Evolutionary conservation across 2,888 invertebrate species (phyloP).

Genomic region (Seladonia tumulorum): DNA sequence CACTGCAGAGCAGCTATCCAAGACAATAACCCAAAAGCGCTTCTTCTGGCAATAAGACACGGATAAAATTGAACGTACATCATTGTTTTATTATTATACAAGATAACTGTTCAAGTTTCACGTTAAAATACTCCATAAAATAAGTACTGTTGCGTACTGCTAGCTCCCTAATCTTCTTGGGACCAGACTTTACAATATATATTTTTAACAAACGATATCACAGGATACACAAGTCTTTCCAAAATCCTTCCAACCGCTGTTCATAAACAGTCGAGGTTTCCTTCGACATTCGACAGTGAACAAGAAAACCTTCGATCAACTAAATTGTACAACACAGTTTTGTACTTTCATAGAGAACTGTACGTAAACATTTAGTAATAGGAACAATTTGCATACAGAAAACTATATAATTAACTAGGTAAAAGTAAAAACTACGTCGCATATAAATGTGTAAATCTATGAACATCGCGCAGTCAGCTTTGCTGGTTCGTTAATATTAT

Average conservation of each 20-base stretch:
- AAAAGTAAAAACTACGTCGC: not conserved
- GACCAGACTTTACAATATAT: not conserved
- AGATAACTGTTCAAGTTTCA: not conserved
- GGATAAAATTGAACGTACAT: conserved; percentile 64
- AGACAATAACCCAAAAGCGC: conserved; percentile 78
- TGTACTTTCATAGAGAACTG: not conserved
- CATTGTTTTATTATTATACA: conserved; percentile 27
- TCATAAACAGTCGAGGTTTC: not conserved
- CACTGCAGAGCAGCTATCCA: conserved; percentile 81
- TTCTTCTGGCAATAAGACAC: conserved; percentile 77
- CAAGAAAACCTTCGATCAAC: not conserved
- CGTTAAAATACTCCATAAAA: conserved; percentile 1
- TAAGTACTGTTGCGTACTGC: not conserved
- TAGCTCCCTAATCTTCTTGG: not conserved
- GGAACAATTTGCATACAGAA: not conserved
- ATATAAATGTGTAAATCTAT: too few relatives aligned
- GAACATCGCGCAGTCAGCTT: not conserved
- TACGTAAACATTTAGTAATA: not conserved
- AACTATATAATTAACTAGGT: not conserved
- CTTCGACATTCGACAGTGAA: not conserved
- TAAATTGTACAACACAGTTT: not conserved
- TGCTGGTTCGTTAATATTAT: not conserved
- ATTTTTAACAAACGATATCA: conserved; percentile 8
- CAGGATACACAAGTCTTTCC: not conserved
- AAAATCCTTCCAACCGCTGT: not conserved